These are phyloP conservation scores for Labeo rohita DNA, from an alignment of 2,113 vertebrate species.

Conservation along the genomic window DNA sequence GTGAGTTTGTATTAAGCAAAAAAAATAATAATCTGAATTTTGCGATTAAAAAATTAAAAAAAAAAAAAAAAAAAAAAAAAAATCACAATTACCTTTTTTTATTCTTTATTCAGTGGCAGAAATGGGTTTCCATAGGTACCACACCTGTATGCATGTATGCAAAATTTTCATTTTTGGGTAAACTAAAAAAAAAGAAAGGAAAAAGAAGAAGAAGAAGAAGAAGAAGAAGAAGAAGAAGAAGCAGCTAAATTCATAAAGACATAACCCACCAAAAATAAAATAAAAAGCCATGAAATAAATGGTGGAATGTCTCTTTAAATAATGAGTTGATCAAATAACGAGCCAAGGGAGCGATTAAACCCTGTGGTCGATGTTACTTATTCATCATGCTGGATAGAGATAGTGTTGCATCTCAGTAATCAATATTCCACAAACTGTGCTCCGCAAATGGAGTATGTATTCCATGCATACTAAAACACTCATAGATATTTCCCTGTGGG, in stretches of 20 bases:
- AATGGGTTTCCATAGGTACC: neutral
- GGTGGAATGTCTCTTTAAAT: neutral
- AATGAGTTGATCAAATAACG: neutral
- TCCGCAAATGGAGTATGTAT: neutral
- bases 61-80: no score
- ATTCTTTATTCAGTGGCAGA: no score
- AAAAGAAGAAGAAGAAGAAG: neutral
- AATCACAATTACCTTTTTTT: no score
- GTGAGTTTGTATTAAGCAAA: no score
- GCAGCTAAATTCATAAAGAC: neutral
- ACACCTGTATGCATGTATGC: neutral
- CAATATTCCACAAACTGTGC: neutral
- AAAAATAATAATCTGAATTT: no score
- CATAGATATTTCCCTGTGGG: slow-evolving; percentile 6
- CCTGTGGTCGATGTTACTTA: neutral
- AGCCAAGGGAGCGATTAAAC: neutral
- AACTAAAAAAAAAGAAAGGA: neutral
- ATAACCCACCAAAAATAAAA: neutral
- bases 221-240: neutral
- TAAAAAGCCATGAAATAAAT: neutral
- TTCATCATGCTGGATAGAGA: neutral
- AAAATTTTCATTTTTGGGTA: neutral
- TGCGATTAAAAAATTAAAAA: no score
- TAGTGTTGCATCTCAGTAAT: neutral
- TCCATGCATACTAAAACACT: neutral